phyloP scores from a whole-genome alignment of 2,113 vertebrate genomes.

The Arvicanthis niloticus region DNA sequence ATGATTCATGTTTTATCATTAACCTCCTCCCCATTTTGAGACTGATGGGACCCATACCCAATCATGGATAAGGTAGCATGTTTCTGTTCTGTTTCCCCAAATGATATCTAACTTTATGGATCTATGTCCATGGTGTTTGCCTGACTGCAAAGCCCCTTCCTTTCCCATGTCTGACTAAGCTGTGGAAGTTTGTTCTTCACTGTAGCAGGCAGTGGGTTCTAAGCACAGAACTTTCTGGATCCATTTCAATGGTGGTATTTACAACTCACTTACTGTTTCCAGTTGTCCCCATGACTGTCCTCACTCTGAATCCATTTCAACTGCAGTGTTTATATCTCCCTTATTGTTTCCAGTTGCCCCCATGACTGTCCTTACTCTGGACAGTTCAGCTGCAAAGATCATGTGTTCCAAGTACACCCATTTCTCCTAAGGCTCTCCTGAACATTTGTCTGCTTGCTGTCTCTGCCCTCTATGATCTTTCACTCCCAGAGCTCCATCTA shows the following conservation, averaged over 20 bases:
- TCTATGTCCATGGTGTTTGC: background rate
- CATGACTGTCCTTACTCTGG: background rate
- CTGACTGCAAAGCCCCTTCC: background rate
- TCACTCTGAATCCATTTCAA: background rate
- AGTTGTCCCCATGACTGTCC: background rate
- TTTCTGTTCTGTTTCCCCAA: accelerated
- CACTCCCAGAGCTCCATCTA: background rate
- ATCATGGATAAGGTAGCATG: background rate
- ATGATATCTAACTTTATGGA: background rate
- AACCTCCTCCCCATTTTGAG: background rate
- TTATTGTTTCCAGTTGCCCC: background rate
- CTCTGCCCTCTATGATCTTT: background rate
- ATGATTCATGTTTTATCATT: background rate
- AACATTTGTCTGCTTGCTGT: background rate
- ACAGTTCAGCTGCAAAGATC: background rate
- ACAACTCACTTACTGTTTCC: background rate
- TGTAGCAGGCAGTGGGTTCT: background rate
- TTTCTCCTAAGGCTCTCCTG: background rate
- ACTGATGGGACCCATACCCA: background rate
- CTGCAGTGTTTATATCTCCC: background rate
- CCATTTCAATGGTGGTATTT: background rate
- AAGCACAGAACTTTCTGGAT: background rate
- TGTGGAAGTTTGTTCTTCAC: background rate
- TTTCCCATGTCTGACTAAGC: background rate
- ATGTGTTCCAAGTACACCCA: background rate